phyloP scores from a whole-genome alignment of 2,888 invertebrate genomes.

The Acleris cristana region DNA sequence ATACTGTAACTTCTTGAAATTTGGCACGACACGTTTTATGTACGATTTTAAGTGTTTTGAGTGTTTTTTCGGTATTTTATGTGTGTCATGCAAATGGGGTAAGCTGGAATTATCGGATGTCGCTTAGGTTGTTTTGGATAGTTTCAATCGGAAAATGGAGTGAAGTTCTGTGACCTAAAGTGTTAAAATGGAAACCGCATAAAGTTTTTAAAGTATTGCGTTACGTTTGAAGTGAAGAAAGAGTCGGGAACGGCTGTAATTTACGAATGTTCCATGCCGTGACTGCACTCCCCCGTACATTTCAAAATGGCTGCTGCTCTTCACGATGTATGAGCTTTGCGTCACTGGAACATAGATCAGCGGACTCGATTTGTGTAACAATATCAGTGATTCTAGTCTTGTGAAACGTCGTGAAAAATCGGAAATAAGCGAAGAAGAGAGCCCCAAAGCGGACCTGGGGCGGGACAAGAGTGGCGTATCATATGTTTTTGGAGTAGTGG shows the following conservation, averaged over 20 bases:
- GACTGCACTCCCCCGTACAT: conserved; percentile 83
- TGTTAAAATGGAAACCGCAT: conserved; percentile 75
- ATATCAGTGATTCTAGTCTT: conserved; percentile 70
- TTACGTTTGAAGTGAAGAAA: conserved; percentile 57
- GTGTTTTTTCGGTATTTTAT: conserved; percentile 85
- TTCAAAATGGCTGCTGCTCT: conserved; percentile 86
- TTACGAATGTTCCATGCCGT: conserved; percentile 83
- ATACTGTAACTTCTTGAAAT: conserved; percentile 79
- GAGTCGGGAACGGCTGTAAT: conserved; percentile 68
- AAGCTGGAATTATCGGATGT: conserved; percentile 85
- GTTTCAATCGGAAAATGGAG: conserved; percentile 79
- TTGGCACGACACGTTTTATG: conserved; percentile 78
- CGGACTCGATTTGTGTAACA: conserved; percentile 72
- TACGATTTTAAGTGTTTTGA: conserved; percentile 82
- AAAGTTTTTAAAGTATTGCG: conserved; percentile 66
- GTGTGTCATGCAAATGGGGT: conserved; percentile 91
- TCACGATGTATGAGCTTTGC: conserved; percentile 85
- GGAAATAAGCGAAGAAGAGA: conserved; percentile 63
- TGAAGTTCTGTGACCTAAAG: conserved; percentile 76
- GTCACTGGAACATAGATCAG: conserved; percentile 84
- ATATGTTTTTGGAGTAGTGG: conserved; percentile 82
- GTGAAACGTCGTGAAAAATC: conserved; percentile 70
- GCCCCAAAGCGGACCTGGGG: conserved; percentile 62
- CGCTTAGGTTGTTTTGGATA: conserved; percentile 84
- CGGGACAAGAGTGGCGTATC: conserved; percentile 77